A percentile compares a stretch with the other conserved stretches of the same genome.
These are phyloP conservation scores for Anoplolepis gracilipes DNA, from an alignment of 1,140 invertebrate species.

Conservation along the genomic window DNA sequence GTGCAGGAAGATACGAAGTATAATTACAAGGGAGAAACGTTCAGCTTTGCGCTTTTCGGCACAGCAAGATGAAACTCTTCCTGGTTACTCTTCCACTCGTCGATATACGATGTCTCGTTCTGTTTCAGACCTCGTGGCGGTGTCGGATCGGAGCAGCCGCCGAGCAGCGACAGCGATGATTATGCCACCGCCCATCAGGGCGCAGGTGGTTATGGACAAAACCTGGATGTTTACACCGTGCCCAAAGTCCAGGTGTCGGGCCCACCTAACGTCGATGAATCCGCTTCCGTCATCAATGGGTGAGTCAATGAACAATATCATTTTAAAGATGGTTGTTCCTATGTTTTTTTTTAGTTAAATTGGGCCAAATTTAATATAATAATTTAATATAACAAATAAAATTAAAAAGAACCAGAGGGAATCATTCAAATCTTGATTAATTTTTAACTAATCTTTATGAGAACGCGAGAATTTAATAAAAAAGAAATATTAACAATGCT, in stretches of 20 bases:
- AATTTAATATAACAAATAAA: not conserved
- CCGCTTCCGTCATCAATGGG: slow-evolving; percentile 78
- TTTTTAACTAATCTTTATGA: not conserved
- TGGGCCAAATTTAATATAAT: not conserved
- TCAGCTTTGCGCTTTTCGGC: not conserved
- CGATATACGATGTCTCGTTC: not conserved
- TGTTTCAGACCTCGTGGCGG: slow-evolving; percentile 81
- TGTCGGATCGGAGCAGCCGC: slow-evolving; percentile 80
- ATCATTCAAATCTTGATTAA: not conserved
- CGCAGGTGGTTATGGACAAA: slow-evolving; percentile 74
- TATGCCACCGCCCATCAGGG: slow-evolving; percentile 75
- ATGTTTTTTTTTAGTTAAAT: not conserved
- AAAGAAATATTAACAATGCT: not conserved
- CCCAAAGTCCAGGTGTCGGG: slow-evolving; percentile 83
- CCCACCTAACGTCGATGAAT: slow-evolving; percentile 77
- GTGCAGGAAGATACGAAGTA: not conserved
- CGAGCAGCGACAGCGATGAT: slow-evolving; percentile 83
- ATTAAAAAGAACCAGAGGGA: not conserved
- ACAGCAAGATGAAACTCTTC: not conserved
- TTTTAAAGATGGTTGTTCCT: not conserved
- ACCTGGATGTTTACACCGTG: slow-evolving; percentile 75
- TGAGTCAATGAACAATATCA: slow-evolving; percentile 68
- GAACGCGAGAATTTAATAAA: too few relatives aligned
- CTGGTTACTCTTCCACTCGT: not conserved
- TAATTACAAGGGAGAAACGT: not conserved